phyloP scores from a whole-genome alignment of 2,888 invertebrate genomes.

The Danaus chrysippus region DNA sequence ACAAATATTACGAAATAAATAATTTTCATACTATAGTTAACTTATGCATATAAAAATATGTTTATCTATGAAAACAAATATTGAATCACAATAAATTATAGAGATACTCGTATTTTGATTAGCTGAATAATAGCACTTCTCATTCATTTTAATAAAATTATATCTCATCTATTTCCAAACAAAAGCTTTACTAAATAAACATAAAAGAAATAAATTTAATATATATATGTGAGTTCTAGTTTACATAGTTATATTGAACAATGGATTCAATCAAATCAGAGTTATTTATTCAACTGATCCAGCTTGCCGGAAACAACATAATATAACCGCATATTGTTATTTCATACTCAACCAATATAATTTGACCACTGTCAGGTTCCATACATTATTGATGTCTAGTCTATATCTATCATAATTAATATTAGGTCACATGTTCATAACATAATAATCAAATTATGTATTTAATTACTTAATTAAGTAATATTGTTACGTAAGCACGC shows the following conservation, averaged over 20 bases:
- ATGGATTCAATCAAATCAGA: constrained; percentile 4
- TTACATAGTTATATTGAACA: constrained; percentile 7
- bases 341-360: constrained; percentile 1
- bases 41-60: too few species aligned
- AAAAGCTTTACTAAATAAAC: constrained; percentile 6
- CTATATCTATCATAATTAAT: not conserved
- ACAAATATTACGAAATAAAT: too few species aligned
- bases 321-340: constrained; percentile 7
- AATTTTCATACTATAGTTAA: too few species aligned
- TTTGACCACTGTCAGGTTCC: not conserved
- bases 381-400: not conserved
- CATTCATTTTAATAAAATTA: not conserved
- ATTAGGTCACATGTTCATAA: not conserved
- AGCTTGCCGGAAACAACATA: constrained; percentile 7
- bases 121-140: not conserved
- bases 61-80: too few species aligned
- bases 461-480: not conserved
- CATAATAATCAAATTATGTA: constrained; percentile 1
- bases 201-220: constrained; percentile 1
- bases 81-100: too few species aligned
- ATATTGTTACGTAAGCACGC: not conserved
- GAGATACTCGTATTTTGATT: too few species aligned
- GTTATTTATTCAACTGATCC: constrained; percentile 9
- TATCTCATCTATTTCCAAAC: not conserved
- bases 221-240: not conserved